Conservation (phyloP, 2,888 invertebrate genomes). For the Scaptomyza parva region DNA sequence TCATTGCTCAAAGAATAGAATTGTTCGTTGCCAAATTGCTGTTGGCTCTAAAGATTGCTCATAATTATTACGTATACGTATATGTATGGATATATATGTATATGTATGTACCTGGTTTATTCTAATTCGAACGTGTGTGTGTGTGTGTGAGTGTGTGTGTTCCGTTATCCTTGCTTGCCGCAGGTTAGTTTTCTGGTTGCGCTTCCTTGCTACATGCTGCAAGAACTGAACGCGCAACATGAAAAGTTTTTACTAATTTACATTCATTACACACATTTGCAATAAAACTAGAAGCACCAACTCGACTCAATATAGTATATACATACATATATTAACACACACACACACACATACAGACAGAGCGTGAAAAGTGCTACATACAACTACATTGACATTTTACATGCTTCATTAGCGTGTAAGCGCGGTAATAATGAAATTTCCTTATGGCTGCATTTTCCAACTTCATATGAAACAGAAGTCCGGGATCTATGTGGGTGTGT, state of each 20-base stretch:
- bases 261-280: conserved; percentile 82
- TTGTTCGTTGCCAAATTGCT: conserved; percentile 22
- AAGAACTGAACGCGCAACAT: conserved; percentile 45
- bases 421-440: conserved; percentile 81
- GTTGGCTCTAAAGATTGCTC: conserved; percentile 48
- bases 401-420: conserved; percentile 82
- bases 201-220: conserved; percentile 52
- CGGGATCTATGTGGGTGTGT: neutral
- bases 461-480: conserved; percentile 26
- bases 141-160: neutral
- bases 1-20: conserved; percentile 59
- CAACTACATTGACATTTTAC: conserved; percentile 78
- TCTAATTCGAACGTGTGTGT: conserved; percentile 63
- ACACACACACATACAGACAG: conserved; percentile 5
- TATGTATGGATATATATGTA: conserved; percentile 5
- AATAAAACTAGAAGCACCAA: conserved; percentile 75
- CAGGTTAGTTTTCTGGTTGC: conserved; percentile 66
- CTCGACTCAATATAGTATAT: conserved; percentile 54
- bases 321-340: conserved; percentile 16
- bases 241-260: conserved; percentile 80
- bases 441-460: conserved; percentile 74
- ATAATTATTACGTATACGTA: conserved; percentile 59
- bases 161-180: conserved; percentile 64
- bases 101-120: conserved; percentile 46
- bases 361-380: conserved; percentile 34